These are phyloP conservation scores for Phyllotis vaccarum DNA, from an alignment of 2,797 vertebrate genomes.

Conservation along the genomic window DNA sequence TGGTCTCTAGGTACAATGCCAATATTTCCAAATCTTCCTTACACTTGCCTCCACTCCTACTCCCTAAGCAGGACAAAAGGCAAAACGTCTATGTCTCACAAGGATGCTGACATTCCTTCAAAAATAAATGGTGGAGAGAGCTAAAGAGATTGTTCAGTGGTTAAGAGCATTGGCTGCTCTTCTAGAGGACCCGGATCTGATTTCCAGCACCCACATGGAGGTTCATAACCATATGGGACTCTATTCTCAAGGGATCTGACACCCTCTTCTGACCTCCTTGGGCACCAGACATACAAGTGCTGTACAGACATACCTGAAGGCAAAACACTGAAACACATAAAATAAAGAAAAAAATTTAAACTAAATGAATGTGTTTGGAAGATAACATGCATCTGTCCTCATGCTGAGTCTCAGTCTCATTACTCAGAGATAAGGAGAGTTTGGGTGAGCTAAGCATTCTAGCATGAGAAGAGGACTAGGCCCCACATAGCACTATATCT, in stretches of 20 bases:
- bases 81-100: not conserved
- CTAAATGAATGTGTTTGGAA: constrained; percentile 33
- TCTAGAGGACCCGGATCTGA: not conserved
- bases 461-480: not conserved
- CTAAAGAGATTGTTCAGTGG: not conserved
- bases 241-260: not conserved
- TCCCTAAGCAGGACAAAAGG: not conserved
- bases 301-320: not conserved
- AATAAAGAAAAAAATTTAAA: not conserved
- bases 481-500: not conserved
- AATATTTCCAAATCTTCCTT: not conserved
- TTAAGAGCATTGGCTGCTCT: not conserved
- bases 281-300: not conserved
- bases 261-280: not conserved
- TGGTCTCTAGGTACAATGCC: constrained; percentile 18
- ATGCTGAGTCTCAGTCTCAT: constrained; percentile 25
- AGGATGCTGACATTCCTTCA: not conserved
- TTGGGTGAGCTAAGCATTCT: constrained; percentile 1
- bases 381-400: not conserved
- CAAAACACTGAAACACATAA: not conserved
- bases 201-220: not conserved
- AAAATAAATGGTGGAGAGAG: constrained; percentile 24
- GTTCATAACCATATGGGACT: not conserved
- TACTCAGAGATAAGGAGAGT: not conserved
- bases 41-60: not conserved